Evolutionary conservation across 2,888 invertebrate genomes (phyloP).

Genomic region (Agriopis aurantiaria): DNA sequence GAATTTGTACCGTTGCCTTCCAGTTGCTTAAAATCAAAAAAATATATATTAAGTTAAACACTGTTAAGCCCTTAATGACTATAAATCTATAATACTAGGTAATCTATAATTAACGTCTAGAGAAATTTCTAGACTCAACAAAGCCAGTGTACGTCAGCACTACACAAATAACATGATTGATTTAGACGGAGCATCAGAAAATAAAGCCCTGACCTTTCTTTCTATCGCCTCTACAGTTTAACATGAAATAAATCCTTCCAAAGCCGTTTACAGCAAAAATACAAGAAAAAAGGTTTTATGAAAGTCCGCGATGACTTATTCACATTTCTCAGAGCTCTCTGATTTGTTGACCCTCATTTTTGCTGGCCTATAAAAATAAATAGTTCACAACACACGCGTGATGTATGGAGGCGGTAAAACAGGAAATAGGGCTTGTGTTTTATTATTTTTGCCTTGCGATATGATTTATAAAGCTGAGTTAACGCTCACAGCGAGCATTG

Average conservation of each 20-base stretch:
- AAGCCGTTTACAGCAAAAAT: slow-evolving; percentile 23
- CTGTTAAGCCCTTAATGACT: no score
- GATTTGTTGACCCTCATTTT: slow-evolving; percentile 49
- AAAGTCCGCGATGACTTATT: slow-evolving; percentile 45
- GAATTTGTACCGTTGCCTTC: no score
- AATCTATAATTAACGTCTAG: neutral
- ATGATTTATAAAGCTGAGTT: slow-evolving; percentile 35
- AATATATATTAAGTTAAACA: no score
- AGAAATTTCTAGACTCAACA: slow-evolving; percentile 13
- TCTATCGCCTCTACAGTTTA: slow-evolving; percentile 15
- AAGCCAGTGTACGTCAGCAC: slow-evolving; percentile 12
- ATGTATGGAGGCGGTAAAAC: slow-evolving; percentile 41
- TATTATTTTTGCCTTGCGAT: slow-evolving; percentile 43
- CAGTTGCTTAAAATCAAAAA: no score
- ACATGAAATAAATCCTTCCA: slow-evolving; percentile 25
- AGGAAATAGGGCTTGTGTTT: slow-evolving; percentile 43
- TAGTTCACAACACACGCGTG: slow-evolving; percentile 45
- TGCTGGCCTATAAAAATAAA: slow-evolving; percentile 44
- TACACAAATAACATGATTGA: slow-evolving; percentile 27
- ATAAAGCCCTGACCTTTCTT: slow-evolving; percentile 15
- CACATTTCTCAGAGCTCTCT: slow-evolving; percentile 40
- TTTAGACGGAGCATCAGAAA: slow-evolving; percentile 29
- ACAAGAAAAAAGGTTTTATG: slow-evolving; percentile 37
- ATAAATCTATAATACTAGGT: no score
- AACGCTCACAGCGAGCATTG: slow-evolving; percentile 20